Conservation (phyloP, 2,888 invertebrate genomes). For the Cerastis rubricosa region DNA sequence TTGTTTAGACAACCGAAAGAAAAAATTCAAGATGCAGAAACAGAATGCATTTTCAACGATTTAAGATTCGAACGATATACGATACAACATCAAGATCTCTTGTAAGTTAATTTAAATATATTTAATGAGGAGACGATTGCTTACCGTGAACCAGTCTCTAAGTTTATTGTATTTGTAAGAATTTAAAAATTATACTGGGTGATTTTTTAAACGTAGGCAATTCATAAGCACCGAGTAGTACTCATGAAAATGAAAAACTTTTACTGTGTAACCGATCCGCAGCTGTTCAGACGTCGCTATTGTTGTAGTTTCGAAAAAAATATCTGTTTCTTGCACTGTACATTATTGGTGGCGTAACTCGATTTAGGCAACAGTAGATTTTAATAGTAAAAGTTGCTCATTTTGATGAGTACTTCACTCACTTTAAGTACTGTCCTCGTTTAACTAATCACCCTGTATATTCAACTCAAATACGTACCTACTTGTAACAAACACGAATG, state of each 20-base stretch:
- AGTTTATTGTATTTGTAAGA: no score
- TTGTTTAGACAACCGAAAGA: constrained; percentile 54
- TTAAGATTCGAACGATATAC: constrained; percentile 82
- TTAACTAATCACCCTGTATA: background rate
- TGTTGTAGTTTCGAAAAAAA: background rate
- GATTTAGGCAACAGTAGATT: background rate
- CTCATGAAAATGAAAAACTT: background rate
- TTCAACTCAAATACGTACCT: no score
- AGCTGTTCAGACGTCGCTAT: no score
- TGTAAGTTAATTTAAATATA: constrained; percentile 76
- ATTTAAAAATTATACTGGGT: background rate
- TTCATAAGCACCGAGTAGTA: background rate
- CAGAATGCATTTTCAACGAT: constrained; percentile 86
- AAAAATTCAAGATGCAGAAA: constrained; percentile 59
- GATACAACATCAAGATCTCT: constrained; percentile 83
- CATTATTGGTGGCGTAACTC: background rate
- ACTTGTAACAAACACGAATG: background rate
- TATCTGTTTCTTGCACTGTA: no score
- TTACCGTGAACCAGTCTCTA: background rate
- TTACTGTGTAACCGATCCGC: background rate
- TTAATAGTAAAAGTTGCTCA: background rate
- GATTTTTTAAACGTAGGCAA: background rate
- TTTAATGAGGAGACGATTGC: background rate
- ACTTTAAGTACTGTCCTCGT: background rate
- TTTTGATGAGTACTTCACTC: no score